These are phyloP conservation scores for Odontamblyopus lacepedii DNA, from an alignment of 2,797 vertebrate species.

Conservation along the genomic window DNA sequence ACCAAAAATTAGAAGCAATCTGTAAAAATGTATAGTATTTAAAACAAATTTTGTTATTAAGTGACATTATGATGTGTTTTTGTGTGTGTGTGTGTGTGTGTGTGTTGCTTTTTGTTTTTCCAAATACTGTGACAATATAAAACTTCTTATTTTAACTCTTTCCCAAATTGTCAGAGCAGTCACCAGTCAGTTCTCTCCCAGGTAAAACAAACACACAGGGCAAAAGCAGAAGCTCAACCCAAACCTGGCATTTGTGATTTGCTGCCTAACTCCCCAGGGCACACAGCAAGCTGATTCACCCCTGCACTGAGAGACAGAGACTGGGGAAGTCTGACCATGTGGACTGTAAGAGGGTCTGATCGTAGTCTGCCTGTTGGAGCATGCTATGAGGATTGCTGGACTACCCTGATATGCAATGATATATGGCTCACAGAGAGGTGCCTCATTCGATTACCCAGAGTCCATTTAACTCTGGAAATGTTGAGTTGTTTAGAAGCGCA, in stretches of 20 bases:
- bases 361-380: conserved; percentile 37
- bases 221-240: conserved; percentile 8
- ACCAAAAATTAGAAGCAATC: too few relatives aligned
- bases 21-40: background rate
- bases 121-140: too few relatives aligned
- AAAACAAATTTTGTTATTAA: too few relatives aligned
- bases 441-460: conserved; percentile 44
- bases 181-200: conserved; percentile 11
- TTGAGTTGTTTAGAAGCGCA: conserved; percentile 16
- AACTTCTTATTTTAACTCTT: background rate
- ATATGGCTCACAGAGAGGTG: conserved; percentile 33
- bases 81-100: too few relatives aligned
- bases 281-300: conserved; percentile 54
- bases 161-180: conserved; percentile 4
- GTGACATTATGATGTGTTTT: too few relatives aligned
- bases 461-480: conserved; percentile 43
- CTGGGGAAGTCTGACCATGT: conserved; percentile 50
- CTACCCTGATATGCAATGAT: conserved; percentile 45
- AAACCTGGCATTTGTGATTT: conserved; percentile 21
- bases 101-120: too few relatives aligned
- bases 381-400: conserved; percentile 22
- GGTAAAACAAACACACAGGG: background rate
- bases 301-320: conserved; percentile 39
- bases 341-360: conserved; percentile 37
- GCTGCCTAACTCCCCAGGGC: conserved; percentile 23